These are phyloP conservation scores for Euura saliciscinereae DNA, from an alignment of 1,140 invertebrate genomes.

Conservation along the genomic window DNA sequence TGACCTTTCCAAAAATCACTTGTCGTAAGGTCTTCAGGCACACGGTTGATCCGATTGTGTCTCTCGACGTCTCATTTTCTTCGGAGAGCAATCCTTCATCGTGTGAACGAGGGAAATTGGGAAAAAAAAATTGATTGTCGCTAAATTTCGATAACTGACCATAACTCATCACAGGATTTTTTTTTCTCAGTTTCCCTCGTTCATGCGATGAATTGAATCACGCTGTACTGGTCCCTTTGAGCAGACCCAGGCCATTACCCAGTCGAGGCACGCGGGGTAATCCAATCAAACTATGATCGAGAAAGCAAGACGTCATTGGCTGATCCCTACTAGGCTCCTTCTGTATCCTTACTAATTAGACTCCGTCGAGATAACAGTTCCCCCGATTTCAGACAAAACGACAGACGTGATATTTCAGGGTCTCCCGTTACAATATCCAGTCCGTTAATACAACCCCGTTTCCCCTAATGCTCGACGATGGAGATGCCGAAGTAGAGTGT, in stretches of 20 bases:
- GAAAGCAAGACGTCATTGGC: constrained; percentile 1
- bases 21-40: no score
- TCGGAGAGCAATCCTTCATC: no score
- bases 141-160: no score
- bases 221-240: no score
- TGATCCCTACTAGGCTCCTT: background rate
- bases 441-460: background rate
- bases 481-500: background rate
- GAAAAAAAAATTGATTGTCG: no score
- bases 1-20: no score
- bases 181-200: no score
- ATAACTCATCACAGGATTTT: no score
- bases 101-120: no score
- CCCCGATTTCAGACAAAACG: background rate
- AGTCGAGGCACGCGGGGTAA: background rate
- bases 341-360: background rate
- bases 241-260: background rate
- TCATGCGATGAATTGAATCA: no score
- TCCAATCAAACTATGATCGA: constrained; percentile 5
- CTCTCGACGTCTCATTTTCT: no score
- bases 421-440: background rate
- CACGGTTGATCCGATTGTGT: no score
- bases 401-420: background rate
- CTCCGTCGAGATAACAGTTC: background rate
- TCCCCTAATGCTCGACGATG: background rate